phyloP scores from a whole-genome alignment of 2,797 vertebrate genomes.

The Spondyliosoma cantharus region DNA sequence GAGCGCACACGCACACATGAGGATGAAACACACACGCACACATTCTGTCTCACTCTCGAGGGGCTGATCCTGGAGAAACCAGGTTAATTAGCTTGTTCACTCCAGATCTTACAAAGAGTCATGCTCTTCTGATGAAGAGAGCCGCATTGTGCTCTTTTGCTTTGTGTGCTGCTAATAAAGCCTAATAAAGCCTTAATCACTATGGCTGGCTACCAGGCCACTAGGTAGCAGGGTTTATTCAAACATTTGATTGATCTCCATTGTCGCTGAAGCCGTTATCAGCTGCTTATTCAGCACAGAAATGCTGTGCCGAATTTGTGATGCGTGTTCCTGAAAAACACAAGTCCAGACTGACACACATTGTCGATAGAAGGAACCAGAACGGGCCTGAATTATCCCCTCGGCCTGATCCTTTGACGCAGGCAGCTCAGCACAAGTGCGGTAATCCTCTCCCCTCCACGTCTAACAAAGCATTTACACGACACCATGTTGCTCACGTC shows the following conservation, averaged over 20 bases:
- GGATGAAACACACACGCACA: conserved; percentile 16
- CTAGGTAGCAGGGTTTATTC: conserved; percentile 70
- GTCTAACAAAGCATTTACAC: conserved; percentile 73
- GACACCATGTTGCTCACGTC: conserved; percentile 62
- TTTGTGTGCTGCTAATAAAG: conserved; percentile 76
- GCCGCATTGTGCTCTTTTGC: conserved; percentile 71
- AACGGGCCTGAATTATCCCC: conserved; percentile 70
- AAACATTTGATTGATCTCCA: conserved; percentile 67
- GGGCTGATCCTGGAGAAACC: conserved; percentile 85
- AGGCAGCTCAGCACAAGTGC: conserved; percentile 78
- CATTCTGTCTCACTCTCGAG: conserved; percentile 82
- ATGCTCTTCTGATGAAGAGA: conserved; percentile 75
- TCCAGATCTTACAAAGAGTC: conserved; percentile 80
- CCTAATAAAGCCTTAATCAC: conserved; percentile 74
- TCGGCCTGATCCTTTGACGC: conserved; percentile 81
- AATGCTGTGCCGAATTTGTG: not conserved
- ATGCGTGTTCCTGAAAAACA: conserved; percentile 10
- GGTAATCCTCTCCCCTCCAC: conserved; percentile 76
- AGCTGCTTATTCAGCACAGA: conserved; percentile 42
- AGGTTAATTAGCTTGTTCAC: conserved; percentile 92
- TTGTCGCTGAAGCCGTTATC: conserved; percentile 64
- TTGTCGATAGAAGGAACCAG: conserved; percentile 31
- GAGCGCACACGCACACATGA: not conserved
- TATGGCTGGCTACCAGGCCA: conserved; percentile 52
- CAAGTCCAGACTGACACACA: conserved; percentile 32